These are phyloP conservation scores for Forficula auricularia DNA, from an alignment of 1,140 invertebrate species.

Conservation along the genomic window DNA sequence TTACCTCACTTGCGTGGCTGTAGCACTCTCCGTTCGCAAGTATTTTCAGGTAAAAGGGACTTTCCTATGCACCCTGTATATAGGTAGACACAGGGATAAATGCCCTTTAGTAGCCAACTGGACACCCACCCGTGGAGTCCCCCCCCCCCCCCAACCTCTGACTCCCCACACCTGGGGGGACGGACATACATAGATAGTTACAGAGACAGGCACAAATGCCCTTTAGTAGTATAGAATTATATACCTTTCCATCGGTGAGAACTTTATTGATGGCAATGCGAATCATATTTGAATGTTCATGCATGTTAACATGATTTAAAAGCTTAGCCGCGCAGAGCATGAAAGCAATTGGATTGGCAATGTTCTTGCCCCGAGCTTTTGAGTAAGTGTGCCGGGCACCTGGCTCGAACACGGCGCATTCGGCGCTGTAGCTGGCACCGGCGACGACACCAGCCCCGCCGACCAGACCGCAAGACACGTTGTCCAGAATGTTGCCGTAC, in stretches of 20 bases:
- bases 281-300: conserved; percentile 68
- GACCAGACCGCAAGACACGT: conserved; percentile 47
- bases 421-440: conserved; percentile 76
- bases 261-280: conserved; percentile 76
- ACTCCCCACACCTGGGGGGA: too few species aligned
- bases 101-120: too few species aligned
- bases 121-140: too few species aligned
- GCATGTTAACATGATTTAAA: conserved; percentile 81
- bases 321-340: conserved; percentile 85
- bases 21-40: too few species aligned
- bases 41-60: too few species aligned
- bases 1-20: too few species aligned
- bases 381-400: conserved; percentile 91
- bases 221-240: too few species aligned
- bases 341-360: conserved; percentile 97
- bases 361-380: conserved; percentile 91
- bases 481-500: conserved; percentile 51
- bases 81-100: too few species aligned
- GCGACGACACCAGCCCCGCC: conserved; percentile 83
- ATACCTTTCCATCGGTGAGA: conserved; percentile 76
- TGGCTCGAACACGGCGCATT: conserved; percentile 92
- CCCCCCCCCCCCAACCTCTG: too few species aligned
- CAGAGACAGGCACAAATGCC: too few species aligned
- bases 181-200: too few species aligned
- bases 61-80: too few species aligned